phyloP scores from a whole-genome alignment of 2,888 invertebrate species.

The Dinocampus coccinellae region DNA sequence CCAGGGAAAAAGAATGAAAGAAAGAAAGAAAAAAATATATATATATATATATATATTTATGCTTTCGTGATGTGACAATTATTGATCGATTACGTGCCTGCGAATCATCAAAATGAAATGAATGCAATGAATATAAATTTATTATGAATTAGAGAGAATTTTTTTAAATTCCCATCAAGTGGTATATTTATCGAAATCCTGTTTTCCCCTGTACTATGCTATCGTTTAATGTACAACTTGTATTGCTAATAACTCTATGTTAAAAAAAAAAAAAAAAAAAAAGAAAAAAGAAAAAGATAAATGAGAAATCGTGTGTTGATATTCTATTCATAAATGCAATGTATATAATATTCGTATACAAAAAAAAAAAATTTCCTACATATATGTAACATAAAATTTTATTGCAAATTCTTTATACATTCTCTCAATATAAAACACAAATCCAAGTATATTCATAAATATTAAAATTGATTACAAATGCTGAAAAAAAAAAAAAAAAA shows the following conservation, averaged over 20 bases:
- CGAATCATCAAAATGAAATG: constrained; percentile 15
- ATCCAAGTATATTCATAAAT: background rate
- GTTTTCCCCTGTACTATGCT: background rate
- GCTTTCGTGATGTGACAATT: constrained; percentile 37
- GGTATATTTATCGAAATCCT: background rate
- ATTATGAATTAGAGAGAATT: too few relatives aligned
- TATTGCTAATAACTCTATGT: background rate
- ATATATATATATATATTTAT: too few relatives aligned
- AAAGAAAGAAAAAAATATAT: too few relatives aligned
- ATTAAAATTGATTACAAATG: background rate
- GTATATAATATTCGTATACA: constrained; percentile 46
- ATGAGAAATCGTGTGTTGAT: too few relatives aligned
- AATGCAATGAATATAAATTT: too few relatives aligned
- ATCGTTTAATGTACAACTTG: background rate
- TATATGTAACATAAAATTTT: constrained; percentile 55
- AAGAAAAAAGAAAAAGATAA: too few relatives aligned
- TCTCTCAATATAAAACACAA: background rate
- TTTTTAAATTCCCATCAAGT: background rate
- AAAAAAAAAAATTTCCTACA: constrained; percentile 47
- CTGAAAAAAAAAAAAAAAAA: constrained; percentile 2
- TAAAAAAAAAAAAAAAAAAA: constrained; percentile 18
- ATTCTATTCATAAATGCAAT: too few relatives aligned
- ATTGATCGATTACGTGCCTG: constrained; percentile 54
- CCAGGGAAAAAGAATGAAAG: background rate
- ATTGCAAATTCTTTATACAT: background rate